Percentiles rank a stretch among this genome's conserved stretches.
phyloP scores from a whole-genome alignment of 2,113 vertebrate species.

The Siniperca knerii region DNA sequence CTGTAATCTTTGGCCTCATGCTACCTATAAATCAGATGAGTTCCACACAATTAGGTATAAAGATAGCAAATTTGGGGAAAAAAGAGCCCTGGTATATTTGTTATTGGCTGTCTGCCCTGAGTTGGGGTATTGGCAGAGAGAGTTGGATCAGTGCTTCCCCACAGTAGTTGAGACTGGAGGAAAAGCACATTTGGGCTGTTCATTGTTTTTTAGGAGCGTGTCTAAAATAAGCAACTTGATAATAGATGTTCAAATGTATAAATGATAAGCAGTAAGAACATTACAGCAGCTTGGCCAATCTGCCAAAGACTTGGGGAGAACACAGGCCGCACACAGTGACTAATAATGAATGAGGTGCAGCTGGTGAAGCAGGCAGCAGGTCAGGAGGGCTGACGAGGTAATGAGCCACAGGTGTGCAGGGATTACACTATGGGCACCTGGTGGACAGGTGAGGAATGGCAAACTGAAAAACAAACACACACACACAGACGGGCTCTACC shows the following conservation, averaged over 20 bases:
- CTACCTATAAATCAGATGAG: not conserved
- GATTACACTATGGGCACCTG: not conserved
- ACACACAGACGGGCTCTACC: not conserved
- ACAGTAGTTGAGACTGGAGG: no score
- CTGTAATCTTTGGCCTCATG: not conserved
- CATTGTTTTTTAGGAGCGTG: not conserved
- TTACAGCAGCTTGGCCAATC: not conserved
- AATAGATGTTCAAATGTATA: not conserved
- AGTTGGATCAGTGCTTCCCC: no score
- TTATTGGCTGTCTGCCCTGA: no score
- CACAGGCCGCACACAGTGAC: not conserved
- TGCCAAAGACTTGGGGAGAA: not conserved
- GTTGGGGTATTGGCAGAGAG: no score
- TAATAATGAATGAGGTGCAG: conserved; percentile 19
- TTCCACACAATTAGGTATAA: not conserved
- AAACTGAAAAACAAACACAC: not conserved
- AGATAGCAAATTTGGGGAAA: no score
- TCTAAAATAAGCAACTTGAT: not conserved
- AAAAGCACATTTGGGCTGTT: no score
- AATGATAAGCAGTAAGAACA: not conserved
- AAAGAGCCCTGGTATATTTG: no score
- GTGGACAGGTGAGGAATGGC: conserved; percentile 20
- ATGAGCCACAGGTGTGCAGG: conserved; percentile 24
- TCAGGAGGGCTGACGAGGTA: conserved; percentile 8
- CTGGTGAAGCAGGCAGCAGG: conserved; percentile 6